These are phyloP conservation scores for Drymonia ruficornis DNA, from an alignment of 2,888 invertebrate genomes.

Conservation along the genomic window DNA sequence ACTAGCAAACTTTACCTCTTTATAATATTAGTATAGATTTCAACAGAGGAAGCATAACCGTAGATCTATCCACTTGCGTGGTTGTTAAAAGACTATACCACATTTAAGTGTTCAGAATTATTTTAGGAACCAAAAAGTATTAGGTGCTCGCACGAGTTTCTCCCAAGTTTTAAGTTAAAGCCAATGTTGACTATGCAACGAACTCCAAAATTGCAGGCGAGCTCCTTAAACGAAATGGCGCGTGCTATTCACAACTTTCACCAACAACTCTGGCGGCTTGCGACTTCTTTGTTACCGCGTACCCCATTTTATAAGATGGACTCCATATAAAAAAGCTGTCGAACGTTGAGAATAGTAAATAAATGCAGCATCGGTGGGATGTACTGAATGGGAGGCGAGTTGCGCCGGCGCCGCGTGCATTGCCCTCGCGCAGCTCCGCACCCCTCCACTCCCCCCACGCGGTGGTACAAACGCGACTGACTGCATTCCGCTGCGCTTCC, in stretches of 20 bases:
- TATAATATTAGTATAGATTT: too few relatives aligned
- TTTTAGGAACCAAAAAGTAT: constrained; percentile 8
- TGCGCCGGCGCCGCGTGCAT: constrained; percentile 78
- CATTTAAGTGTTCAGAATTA: constrained; percentile 3
- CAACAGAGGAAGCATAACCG: too few relatives aligned
- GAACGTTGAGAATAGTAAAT: constrained; percentile 59
- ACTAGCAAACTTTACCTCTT: too few relatives aligned
- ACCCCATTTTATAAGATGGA: constrained; percentile 20
- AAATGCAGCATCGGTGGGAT: constrained; percentile 64
- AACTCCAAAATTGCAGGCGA: constrained; percentile 28
- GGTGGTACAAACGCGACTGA: constrained; percentile 79
- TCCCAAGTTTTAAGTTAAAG: constrained; percentile 27
- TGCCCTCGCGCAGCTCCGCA: constrained; percentile 65
- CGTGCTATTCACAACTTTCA: constrained; percentile 43
- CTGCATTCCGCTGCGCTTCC: constrained; percentile 84
- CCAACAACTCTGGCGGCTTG: constrained; percentile 27
- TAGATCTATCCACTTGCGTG: too few relatives aligned
- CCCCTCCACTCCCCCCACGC: constrained; percentile 44
- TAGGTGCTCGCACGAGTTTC: constrained; percentile 23
- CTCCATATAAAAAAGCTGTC: constrained; percentile 20
- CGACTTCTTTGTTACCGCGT: constrained; percentile 26
- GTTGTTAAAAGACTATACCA: neutral
- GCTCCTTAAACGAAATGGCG: constrained; percentile 35
- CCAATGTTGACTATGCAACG: constrained; percentile 29
- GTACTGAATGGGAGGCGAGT: constrained; percentile 72